Evolutionary conservation across 1,140 invertebrate genomes (phyloP).

Genomic region (Cherax destructor): DNA sequence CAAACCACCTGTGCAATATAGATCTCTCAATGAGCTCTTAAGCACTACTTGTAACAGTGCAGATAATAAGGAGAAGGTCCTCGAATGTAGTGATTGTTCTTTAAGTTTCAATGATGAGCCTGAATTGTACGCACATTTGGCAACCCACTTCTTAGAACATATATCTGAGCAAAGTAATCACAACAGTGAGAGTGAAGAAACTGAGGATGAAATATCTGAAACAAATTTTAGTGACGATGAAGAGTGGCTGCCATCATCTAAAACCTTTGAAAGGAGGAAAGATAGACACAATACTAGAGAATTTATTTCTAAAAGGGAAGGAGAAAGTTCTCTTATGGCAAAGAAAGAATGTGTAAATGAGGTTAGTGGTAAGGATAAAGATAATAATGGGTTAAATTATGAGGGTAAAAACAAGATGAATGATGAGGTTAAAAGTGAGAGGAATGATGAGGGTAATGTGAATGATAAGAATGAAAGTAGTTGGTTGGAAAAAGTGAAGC

Average conservation of each 20-base stretch:
- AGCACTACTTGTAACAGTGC: too few species aligned
- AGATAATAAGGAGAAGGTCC: neutral
- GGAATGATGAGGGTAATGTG: neutral
- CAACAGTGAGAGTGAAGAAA: neutral
- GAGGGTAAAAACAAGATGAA: neutral
- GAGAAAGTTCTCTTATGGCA: neutral
- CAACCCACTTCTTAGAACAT: slow-evolving; percentile 29
- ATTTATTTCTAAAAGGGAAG: neutral
- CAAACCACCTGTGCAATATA: neutral
- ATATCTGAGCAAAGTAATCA: neutral
- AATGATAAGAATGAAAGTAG: neutral
- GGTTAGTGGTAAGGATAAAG: neutral
- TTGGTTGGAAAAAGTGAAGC: neutral
- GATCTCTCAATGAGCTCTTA: neutral
- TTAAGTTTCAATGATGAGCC: slow-evolving; percentile 11
- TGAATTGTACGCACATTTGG: slow-evolving; percentile 26
- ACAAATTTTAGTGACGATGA: slow-evolving; percentile 18
- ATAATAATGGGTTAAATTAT: neutral
- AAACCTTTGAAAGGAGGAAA: neutral
- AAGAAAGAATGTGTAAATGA: neutral
- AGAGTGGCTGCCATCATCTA: slow-evolving; percentile 27
- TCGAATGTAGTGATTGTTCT: slow-evolving; percentile 37
- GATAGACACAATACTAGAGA: neutral
- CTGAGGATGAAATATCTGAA: neutral
- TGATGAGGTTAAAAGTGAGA: neutral